Base-by-base conservation (phyloP, 1,140 invertebrate species). In the Hylyphantes graminicola region DNA sequence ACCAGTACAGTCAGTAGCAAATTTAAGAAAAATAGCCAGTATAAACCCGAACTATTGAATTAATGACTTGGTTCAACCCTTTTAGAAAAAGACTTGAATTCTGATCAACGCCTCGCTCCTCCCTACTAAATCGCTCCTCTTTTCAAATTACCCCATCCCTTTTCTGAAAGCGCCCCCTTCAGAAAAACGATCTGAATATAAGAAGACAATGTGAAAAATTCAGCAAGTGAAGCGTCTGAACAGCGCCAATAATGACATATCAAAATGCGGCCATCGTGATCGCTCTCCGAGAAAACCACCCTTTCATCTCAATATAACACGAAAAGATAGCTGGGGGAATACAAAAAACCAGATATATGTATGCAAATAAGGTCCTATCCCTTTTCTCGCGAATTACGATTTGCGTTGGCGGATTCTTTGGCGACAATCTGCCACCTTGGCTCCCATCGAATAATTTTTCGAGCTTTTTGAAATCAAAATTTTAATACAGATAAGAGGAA, bases 341-440 rank as follows among this genome's bases (percentile, higher is more conserved):
- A 35, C 50, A 63, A 67, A 59, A 74, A 80, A 80, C 65, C 77
- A 80, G 77, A 80, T 80, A 80, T 80, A 80, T 80, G 77, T 65
- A 80, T 80, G 65, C 77, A 80, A 80, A 80, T 80, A 76, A 50
- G 77, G 54, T 67, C 65, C 54, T 7, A 67, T 70, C 65, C 77
- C 54, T 35, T 80, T 80, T 70, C 67, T 55, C 54, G 48, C 70
- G 77, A 80, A 80, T 80, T 80, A 80, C 77, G 77, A 80, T 50
- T 70, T 64, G 70, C 65, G 53, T 67, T 70, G 67, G 70, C 65
- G 63, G 65, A 35, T 80, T 67, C 51, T 35, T 5, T 35, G 35
- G 35, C 35, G 35, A 35, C 35, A 35, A 2, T 35, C 35, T 35
- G 35, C 35, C 35, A 35, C 35, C 5, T 35, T 35, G 35, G 35